A percentile compares a stretch with the other conserved stretches of the same genome.
phyloP scores from a whole-genome alignment of 2,888 invertebrate species.

The Heliothis peltigera region DNA sequence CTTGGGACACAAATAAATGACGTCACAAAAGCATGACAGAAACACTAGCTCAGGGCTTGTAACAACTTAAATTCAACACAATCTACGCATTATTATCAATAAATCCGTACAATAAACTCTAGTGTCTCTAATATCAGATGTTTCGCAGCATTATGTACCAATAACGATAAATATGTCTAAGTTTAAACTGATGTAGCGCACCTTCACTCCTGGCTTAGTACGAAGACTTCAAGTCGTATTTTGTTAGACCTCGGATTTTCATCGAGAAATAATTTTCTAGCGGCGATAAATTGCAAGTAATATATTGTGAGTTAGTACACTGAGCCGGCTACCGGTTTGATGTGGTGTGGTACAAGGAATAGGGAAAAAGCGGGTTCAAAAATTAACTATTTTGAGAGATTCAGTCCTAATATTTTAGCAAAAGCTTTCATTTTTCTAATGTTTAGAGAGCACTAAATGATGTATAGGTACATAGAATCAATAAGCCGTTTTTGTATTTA shows the following conservation, averaged over 20 bases:
- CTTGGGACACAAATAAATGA: conserved; percentile 22
- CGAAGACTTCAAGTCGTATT: conserved; percentile 57
- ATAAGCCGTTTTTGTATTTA: too few relatives aligned
- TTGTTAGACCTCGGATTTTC: conserved; percentile 70
- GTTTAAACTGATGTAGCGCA: conserved; percentile 26
- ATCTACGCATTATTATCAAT: conserved; percentile 48
- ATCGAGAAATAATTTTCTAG: conserved; percentile 79
- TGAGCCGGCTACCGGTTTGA: conserved; percentile 73
- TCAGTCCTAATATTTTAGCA: too few relatives aligned
- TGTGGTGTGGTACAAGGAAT: conserved; percentile 50
- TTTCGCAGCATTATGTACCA: conserved; percentile 63
- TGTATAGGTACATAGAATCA: too few relatives aligned
- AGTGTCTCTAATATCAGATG: conserved; percentile 63
- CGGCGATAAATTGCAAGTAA: conserved; percentile 78
- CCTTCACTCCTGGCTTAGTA: conserved; percentile 39
- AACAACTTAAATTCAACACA: conserved; percentile 33
- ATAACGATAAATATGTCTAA: conserved; percentile 67
- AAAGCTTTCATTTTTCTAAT: too few relatives aligned
- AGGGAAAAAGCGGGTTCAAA: conserved; percentile 1
- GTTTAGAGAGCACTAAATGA: too few relatives aligned
- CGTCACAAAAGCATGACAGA: conserved; percentile 29
- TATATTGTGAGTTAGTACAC: conserved; percentile 72
- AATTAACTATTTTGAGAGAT: neutral
- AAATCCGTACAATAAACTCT: conserved; percentile 54
- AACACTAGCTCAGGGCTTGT: conserved; percentile 37